phyloP scores from a whole-genome alignment of 2,113 vertebrate genomes.

The Percopsis transmontana region DNA sequence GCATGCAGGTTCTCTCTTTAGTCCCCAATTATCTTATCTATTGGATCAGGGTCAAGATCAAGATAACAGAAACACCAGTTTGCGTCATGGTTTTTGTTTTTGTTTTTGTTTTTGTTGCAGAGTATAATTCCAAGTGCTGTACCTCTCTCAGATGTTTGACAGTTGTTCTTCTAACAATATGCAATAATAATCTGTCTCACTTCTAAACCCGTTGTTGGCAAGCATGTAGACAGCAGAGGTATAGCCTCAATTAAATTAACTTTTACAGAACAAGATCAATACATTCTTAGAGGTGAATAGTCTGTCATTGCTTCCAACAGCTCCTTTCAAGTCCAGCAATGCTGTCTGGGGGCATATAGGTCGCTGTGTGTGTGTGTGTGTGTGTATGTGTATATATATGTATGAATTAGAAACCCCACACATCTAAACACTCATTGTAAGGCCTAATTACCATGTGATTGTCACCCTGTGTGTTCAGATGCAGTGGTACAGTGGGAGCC shows the following conservation, averaged over 20 bases:
- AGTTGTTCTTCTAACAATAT: conserved; percentile 21
- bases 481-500: conserved; percentile 94
- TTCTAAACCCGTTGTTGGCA: conserved; percentile 17
- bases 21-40: no score
- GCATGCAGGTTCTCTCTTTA: no score
- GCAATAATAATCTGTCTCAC: conserved; percentile 35
- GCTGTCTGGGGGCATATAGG: no score
- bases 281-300: neutral
- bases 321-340: neutral
- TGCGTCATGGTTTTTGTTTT: no score
- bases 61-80: no score
- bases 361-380: no score
- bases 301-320: neutral
- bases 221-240: neutral
- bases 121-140: conserved; percentile 7
- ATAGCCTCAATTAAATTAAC: neutral
- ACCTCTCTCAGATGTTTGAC: conserved; percentile 29
- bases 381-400: no score
- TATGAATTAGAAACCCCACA: no score
- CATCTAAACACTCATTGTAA: conserved; percentile 1
- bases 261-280: neutral
- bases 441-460: no score
- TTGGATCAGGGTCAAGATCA: no score
- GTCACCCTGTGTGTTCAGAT: conserved; percentile 74
- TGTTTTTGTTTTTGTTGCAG: no score